phyloP scores from a whole-genome alignment of 35 echinoderm and acorn worm species.

The Ophioderma brevispina region DNA sequence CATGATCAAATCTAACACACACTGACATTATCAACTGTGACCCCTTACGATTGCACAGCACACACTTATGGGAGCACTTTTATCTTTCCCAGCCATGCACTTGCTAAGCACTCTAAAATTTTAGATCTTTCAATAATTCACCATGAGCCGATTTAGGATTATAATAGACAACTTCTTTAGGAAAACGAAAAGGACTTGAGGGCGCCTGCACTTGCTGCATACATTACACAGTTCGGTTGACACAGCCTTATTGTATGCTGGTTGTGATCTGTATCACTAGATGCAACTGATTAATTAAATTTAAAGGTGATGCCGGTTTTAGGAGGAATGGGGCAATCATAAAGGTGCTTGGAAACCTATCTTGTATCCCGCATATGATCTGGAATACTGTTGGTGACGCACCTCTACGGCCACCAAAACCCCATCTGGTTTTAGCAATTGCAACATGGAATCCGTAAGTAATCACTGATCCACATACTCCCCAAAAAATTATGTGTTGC shows the following conservation, averaged over 20 bases:
- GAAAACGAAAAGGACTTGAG: background rate
- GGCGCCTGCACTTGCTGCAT: background rate
- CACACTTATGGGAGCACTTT: background rate
- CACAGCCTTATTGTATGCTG: background rate
- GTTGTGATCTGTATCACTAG: background rate
- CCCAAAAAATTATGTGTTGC: background rate
- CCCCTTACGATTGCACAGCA: background rate
- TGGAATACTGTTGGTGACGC: background rate
- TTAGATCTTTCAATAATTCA: background rate
- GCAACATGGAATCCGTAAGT: background rate
- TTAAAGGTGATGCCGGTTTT: background rate
- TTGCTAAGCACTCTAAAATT: background rate
- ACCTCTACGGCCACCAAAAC: background rate
- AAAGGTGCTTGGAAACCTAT: background rate
- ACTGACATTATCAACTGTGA: background rate
- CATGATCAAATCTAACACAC: background rate
- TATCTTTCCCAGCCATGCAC: background rate
- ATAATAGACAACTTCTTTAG: background rate
- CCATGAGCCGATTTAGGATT: background rate
- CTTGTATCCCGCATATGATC: background rate
- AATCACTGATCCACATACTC: background rate
- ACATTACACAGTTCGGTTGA: no score
- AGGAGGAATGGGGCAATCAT: background rate
- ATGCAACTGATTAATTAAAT: background rate
- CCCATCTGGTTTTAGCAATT: background rate